Base-by-base conservation (phyloP, 35 echinoderm and acorn worm species). In the Anneissia japonica region DNA sequence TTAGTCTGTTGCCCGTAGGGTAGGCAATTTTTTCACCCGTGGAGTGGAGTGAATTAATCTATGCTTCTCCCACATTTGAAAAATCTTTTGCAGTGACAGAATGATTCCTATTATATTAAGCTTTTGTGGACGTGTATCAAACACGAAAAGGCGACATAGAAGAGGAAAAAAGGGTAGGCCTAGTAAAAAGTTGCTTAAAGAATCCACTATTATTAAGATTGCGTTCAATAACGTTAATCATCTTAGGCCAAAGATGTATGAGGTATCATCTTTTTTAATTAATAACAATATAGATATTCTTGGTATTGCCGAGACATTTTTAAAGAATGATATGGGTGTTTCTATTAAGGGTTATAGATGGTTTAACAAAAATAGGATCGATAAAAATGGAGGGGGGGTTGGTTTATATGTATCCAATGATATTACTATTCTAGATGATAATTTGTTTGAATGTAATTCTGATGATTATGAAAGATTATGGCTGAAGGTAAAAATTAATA, bases 391-490 rank as follows among this genome's bases (percentile, higher is more conserved):
- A 26, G 83, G 83, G n/a, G 83, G 83, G n/a, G 75, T 85, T 16
- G 83, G 83, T 28, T 37, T 85, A 13, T 38, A 75, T 36, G 34
- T 85, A 26, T 72, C 45, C 3, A 74, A 85, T 85, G 73, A 74
- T 36, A 31, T 85, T 2, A 31, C 36, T 37, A 36, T 85, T 3
- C 64, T 85, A 4, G 83, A 85, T 74, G 34, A 32, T 17, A 85
- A 85, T 28, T 74, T 85, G 28, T 37, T 85, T 85, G 35, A 85
- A 74, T 46, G 46, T 36, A 74, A 74, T 74, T 3, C 10, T n/a
- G 83, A 85, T 74, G 72, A 85, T 0, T 74, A 37, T 74, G 83
- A 85, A 85, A 32, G 83, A 75, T 31, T 85, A n/a, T 85, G 83
- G 83, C 10, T 85, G 16, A 85, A 85, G 28, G 26, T 85, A 11